phyloP scores from a whole-genome alignment of 1,140 invertebrate species.

The Drosophila yakuba region DNA sequence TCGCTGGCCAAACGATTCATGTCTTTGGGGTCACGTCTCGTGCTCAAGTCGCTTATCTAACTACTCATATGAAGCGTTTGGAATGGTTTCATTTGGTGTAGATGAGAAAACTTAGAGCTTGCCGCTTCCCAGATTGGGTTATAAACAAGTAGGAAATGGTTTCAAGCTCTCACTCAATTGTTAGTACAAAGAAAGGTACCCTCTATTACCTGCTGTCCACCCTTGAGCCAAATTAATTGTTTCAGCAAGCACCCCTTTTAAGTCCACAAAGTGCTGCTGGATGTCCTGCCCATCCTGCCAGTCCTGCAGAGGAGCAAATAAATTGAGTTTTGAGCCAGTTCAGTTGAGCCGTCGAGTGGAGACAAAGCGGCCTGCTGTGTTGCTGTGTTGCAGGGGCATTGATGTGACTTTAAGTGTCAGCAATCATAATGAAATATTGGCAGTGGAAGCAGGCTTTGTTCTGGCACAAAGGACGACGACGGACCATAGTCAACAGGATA shows the following conservation, averaged over 20 bases:
- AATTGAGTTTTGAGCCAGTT: constrained; percentile 72
- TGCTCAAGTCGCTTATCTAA: neutral
- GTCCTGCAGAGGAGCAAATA: constrained; percentile 58
- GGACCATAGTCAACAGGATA: constrained; percentile 25
- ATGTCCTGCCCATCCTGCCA: constrained; percentile 16
- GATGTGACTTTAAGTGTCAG: constrained; percentile 70
- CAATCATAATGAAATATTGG: constrained; percentile 79
- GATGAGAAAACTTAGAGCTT: neutral
- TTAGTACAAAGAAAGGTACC: neutral
- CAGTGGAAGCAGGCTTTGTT: constrained; percentile 27
- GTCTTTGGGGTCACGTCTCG: constrained; percentile 10
- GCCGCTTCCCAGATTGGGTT: too few relatives aligned
- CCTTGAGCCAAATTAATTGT: constrained; percentile 53
- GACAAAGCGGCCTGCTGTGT: constrained; percentile 36
- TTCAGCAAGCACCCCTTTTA: constrained; percentile 17
- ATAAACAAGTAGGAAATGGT: too few relatives aligned
- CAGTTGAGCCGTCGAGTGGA: constrained; percentile 13
- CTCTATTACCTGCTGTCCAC: constrained; percentile 15
- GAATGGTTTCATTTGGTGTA: neutral
- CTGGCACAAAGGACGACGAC: constrained; percentile 30
- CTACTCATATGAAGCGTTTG: neutral
- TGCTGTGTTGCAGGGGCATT: constrained; percentile 44
- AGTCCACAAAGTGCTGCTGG: constrained; percentile 40
- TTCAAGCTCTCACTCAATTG: too few relatives aligned
- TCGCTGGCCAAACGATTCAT: neutral